These are phyloP conservation scores for Cactoblastis cactorum DNA, from an alignment of 2,888 invertebrate genomes.

Conservation along the genomic window DNA sequence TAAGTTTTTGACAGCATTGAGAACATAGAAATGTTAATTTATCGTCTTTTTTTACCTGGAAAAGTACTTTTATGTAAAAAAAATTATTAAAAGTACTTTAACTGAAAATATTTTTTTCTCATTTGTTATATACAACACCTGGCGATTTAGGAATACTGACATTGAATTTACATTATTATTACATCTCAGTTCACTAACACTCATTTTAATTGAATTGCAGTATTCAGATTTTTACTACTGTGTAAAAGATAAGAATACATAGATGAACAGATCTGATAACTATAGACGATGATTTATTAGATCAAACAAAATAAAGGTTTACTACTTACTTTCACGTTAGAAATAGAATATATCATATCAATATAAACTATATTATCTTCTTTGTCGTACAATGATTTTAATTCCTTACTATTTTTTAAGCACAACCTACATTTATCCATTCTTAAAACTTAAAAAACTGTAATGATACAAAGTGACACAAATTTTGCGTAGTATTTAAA, in stretches of 20 bases:
- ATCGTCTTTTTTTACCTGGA: slow-evolving; percentile 34
- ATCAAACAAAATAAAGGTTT: neutral
- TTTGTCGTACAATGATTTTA: slow-evolving; percentile 33
- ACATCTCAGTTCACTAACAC: too few relatives aligned
- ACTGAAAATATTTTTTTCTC: neutral
- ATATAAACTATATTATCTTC: slow-evolving; percentile 33
- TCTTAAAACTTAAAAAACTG: neutral
- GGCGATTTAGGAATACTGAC: too few relatives aligned
- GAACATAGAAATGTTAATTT: slow-evolving; percentile 40
- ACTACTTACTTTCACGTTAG: slow-evolving; percentile 40
- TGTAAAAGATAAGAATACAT: too few relatives aligned
- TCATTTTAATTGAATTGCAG: too few relatives aligned
- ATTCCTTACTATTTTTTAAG: slow-evolving; percentile 33
- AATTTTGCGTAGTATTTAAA: too few relatives aligned
- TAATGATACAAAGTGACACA: too few relatives aligned
- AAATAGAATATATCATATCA: slow-evolving; percentile 42
- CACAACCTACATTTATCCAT: slow-evolving; percentile 54
- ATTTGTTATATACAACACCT: too few relatives aligned
- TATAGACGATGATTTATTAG: too few relatives aligned
- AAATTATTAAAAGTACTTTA: neutral
- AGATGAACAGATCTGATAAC: too few relatives aligned
- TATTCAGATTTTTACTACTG: too few relatives aligned
- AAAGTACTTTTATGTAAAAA: neutral
- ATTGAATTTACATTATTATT: too few relatives aligned
- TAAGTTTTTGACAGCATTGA: slow-evolving; percentile 51